Base-by-base conservation (phyloP, 2,113 vertebrate genomes). In the Poeciliopsis turrubarensis region DNA sequence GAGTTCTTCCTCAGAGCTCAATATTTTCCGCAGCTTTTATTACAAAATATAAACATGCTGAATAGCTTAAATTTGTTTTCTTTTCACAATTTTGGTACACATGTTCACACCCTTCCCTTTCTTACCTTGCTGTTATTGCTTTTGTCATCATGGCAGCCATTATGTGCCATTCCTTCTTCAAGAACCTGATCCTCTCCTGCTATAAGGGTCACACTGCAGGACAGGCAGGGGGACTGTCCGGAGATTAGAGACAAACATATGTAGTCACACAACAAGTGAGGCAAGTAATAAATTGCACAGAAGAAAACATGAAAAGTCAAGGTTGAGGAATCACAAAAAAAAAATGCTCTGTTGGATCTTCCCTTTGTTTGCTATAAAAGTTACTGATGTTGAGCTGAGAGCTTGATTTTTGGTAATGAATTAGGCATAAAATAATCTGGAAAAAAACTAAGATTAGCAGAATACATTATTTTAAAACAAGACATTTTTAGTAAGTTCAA, bases 91-190 rank as follows among this genome's bases (percentile, higher is more conserved):
- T 77, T 30, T 34, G 27, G 47, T 10, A 37, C 63, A 1, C 32
- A 9, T 51, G 60, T 4, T 31, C 3, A 72, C 29, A 13, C 63
- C 13, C 19, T 13, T 57, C 69, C 30, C 60, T 34, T 60, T 1
- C 74, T 74, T 92, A 41, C 98, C 96, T 92, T 91, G 79, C 65
- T 94, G 94, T 93, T 83, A 84, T 77, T 94, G 80, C 88, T 93
- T 89, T 94, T 96, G 79, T 98, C 96, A 29, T 97, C 96, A 80
- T 94, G 95, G 92, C 95, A 95, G 87, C 96, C 95, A 54, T 96
- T 96, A 81, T 94, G 95, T 72, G 95, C 89, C 4, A 91, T 73
- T 83, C 91, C 95, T 80, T 96, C 96, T 51, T 97, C 96, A 66
- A 70, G 60, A 65, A 69, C 54, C 77, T 87, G 92, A 92, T 95